Conservation (phyloP, 2,113 vertebrate species). For the Clarias gariepinus region DNA sequence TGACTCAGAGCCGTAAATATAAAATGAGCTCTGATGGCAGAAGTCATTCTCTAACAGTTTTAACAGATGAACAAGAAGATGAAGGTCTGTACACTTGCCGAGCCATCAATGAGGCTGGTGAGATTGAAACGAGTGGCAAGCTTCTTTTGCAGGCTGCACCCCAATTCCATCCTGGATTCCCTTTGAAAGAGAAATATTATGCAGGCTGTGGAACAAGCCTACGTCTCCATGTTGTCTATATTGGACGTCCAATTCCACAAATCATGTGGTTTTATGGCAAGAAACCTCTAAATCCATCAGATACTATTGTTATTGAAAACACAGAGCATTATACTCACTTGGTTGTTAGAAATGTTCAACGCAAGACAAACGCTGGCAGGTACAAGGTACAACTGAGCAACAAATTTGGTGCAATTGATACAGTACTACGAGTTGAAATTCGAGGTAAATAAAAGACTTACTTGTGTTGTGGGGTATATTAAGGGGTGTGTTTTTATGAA, state of each 20-base stretch:
- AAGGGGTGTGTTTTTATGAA: background rate
- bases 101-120: conserved; percentile 91
- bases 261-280: conserved; percentile 97
- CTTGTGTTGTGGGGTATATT: background rate
- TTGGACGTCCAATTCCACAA: conserved; percentile 94
- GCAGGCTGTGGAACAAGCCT: conserved; percentile 90
- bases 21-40: conserved; percentile 98
- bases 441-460: conserved; percentile 80
- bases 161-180: conserved; percentile 93
- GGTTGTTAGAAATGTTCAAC: conserved; percentile 92
- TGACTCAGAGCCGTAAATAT: conserved; percentile 96
- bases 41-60: conserved; percentile 87
- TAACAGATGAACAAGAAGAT: conserved; percentile 96
- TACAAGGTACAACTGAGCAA: conserved; percentile 98
- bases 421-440: conserved; percentile 89
- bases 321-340: conserved; percentile 96
- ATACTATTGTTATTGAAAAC: conserved; percentile 90
- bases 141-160: conserved; percentile 89
- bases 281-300: conserved; percentile 88
- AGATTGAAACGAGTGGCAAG: conserved; percentile 93
- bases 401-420: conserved; percentile 85
- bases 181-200: conserved; percentile 92
- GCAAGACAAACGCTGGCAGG: conserved; percentile 89
- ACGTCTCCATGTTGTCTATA: conserved; percentile 92
- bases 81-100: conserved; percentile 94